phyloP scores from a whole-genome alignment of 2,888 invertebrate genomes.

The Doris montereyensis region DNA sequence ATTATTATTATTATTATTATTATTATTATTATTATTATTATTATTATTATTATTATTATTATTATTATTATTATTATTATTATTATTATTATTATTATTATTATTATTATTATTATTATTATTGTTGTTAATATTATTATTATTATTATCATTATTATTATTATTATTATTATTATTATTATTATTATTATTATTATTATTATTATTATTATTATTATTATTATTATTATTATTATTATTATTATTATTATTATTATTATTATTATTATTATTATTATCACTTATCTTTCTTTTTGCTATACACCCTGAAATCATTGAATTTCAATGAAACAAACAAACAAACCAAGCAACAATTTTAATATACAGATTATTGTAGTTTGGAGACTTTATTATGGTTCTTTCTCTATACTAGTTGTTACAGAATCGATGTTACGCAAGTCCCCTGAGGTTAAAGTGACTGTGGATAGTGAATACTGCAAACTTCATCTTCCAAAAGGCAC shows the following conservation, averaged over 20 bases:
- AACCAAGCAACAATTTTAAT: too few species aligned
- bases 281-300: neutral
- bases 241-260: neutral
- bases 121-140: neutral
- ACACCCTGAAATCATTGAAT: too few species aligned
- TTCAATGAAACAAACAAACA: too few species aligned
- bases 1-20: too few species aligned
- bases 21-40: too few species aligned
- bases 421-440: constrained; percentile 55
- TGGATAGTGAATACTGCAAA: constrained; percentile 47
- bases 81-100: neutral
- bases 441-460: constrained; percentile 49
- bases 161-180: neutral
- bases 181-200: neutral
- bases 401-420: constrained; percentile 51
- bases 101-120: neutral
- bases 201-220: neutral
- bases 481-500: constrained; percentile 53
- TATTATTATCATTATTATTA: neutral
- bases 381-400: too few species aligned
- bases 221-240: neutral
- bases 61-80: neutral
- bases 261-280: neutral
- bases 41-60: neutral
- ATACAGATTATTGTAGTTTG: too few species aligned